Evolutionary conservation across 2,888 invertebrate species (phyloP).

Genomic region (Nemurella pictetii): DNA sequence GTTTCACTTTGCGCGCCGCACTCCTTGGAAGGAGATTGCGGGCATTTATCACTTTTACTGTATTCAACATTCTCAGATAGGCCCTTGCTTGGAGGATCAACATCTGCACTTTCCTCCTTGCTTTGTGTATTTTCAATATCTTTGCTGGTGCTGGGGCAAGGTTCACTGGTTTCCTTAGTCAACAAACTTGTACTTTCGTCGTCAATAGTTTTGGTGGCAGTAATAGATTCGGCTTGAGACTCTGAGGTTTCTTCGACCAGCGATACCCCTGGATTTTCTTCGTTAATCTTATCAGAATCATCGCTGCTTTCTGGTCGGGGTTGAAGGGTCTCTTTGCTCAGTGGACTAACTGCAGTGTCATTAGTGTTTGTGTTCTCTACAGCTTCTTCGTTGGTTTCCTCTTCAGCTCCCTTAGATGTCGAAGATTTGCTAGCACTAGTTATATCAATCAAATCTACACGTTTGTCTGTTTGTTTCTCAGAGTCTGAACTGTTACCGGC

Average conservation of each 20-base stretch:
- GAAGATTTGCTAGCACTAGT: background rate
- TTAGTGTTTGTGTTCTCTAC: background rate
- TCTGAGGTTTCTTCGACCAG: background rate
- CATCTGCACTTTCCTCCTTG: background rate
- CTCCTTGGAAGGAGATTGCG: background rate
- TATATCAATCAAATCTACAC: background rate
- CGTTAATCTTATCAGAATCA: background rate
- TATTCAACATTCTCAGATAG: background rate
- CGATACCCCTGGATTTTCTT: background rate
- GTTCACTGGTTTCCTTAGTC: background rate
- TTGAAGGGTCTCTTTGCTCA: background rate
- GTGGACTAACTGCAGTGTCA: background rate
- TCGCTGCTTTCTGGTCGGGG: background rate
- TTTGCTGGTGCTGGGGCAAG: background rate
- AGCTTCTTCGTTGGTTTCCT: background rate
- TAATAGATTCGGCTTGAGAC: background rate
- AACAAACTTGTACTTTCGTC: background rate
- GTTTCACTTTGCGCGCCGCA: background rate
- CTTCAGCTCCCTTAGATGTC: background rate
- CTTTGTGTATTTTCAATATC: background rate
- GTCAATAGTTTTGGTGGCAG: background rate
- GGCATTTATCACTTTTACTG: background rate
- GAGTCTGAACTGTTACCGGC: background rate
- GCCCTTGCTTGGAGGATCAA: background rate
- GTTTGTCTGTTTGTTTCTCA: background rate